A percentile compares a stretch with the other conserved stretches of the same genome.
These are phyloP conservation scores for Heterodera carotae DNA, from an alignment of 1,140 invertebrate species.

Conservation along the genomic window DNA sequence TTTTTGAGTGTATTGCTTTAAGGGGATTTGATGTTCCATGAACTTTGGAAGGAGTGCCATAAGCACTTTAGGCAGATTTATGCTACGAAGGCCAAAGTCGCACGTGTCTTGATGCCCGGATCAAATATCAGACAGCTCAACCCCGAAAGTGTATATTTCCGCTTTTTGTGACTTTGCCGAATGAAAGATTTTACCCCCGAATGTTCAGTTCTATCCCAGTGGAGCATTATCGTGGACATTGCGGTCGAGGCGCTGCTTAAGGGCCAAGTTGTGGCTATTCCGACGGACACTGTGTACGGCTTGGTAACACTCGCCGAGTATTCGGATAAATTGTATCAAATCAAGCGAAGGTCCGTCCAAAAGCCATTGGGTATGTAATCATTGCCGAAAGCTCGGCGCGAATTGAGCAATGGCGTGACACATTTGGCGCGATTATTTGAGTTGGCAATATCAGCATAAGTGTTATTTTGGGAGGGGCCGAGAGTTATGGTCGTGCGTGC, in stretches of 20 bases:
- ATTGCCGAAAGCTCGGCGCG: conserved; percentile 21
- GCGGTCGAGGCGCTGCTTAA: conserved; percentile 21
- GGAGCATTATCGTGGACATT: conserved; percentile 11
- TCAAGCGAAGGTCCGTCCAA: conserved; percentile 32
- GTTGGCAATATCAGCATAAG: too few relatives aligned
- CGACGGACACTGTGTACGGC: conserved; percentile 53
- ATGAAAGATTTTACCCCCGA: background rate
- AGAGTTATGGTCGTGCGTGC: background rate
- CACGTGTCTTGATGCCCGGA: background rate
- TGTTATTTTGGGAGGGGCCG: too few relatives aligned
- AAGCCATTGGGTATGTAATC: conserved; percentile 52
- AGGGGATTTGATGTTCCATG: background rate
- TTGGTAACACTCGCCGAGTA: conserved; percentile 35
- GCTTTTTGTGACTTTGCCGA: conserved; percentile 2
- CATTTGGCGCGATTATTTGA: too few relatives aligned
- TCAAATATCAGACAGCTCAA: conserved; percentile 21
- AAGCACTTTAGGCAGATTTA: background rate
- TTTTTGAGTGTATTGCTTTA: background rate
- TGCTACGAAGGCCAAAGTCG: background rate
- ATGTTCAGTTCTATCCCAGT: background rate
- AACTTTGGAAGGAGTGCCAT: background rate
- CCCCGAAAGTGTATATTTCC: background rate
- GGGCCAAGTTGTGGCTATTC: conserved; percentile 44
- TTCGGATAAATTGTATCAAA: conserved; percentile 31
- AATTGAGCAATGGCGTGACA: too few relatives aligned